Evolutionary conservation across 2,113 vertebrate genomes (phyloP).

Genomic region (Microtus oregoni): DNA sequence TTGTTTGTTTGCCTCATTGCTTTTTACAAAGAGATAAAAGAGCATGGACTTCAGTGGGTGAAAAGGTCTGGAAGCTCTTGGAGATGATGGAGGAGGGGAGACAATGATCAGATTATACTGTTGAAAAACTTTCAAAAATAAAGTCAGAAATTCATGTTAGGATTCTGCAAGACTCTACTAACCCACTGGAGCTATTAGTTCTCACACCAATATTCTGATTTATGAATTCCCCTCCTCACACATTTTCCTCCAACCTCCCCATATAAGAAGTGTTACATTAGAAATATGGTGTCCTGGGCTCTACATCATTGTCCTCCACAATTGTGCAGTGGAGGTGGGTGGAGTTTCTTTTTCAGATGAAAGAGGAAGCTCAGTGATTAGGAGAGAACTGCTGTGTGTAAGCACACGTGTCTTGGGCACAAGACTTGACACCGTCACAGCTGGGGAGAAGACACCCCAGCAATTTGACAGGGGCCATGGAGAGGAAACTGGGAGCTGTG

Average conservation of each 20-base stretch:
- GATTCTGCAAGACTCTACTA: neutral
- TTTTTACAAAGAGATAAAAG: neutral
- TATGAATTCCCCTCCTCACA: neutral
- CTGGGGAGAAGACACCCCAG: too few relatives aligned
- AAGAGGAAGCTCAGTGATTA: neutral
- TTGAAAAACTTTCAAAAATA: neutral
- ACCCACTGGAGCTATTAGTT: neutral
- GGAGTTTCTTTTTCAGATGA: neutral
- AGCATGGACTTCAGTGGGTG: neutral
- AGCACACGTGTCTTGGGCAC: too few relatives aligned
- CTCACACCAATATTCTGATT: neutral
- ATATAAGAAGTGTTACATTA: neutral
- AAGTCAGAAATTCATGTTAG: neutral
- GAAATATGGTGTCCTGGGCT: accelerated
- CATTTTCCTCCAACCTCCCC: neutral
- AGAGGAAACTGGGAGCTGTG: too few relatives aligned
- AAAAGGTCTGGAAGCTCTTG: neutral
- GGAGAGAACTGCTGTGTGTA: neutral
- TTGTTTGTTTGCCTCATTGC: neutral
- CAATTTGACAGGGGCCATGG: too few relatives aligned
- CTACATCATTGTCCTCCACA: accelerated
- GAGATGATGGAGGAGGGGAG: neutral
- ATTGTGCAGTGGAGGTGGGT: neutral
- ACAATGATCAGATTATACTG: neutral
- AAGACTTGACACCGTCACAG: too few relatives aligned